Evolutionary conservation across 2,888 invertebrate species (phyloP).

Genomic region (Ichneumon xanthorius): DNA sequence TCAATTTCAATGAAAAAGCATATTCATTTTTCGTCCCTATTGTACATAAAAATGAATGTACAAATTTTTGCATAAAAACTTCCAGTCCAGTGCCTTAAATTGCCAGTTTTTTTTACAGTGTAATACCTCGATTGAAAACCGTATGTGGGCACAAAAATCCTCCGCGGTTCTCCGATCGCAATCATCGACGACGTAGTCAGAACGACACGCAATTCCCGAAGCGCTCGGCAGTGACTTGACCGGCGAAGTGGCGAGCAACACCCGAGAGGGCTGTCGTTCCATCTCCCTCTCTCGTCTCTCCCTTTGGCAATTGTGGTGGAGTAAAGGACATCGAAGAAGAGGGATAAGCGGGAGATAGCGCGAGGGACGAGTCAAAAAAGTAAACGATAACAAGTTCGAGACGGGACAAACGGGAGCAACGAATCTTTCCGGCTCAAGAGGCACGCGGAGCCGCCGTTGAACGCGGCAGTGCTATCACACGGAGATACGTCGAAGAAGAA

Average conservation of each 20-base stretch:
- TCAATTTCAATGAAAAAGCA: no score
- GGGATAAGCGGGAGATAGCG: slow-evolving; percentile 21
- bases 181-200: not conserved
- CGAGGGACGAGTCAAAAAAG: slow-evolving; percentile 30
- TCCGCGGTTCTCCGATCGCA: not conserved
- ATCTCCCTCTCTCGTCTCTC: not conserved
- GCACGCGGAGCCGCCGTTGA: slow-evolving; percentile 36
- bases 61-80: no score
- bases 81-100: no score
- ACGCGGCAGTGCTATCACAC: slow-evolving; percentile 14
- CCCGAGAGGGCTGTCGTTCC: not conserved
- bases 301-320: slow-evolving; percentile 10
- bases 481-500: slow-evolving; percentile 24
- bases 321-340: slow-evolving; percentile 24
- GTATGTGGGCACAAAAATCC: not conserved
- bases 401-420: slow-evolving; percentile 45
- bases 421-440: slow-evolving; percentile 55
- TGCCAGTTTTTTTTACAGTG: not conserved
- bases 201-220: slow-evolving; percentile 1
- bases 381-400: slow-evolving; percentile 41
- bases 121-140: slow-evolving; percentile 3
- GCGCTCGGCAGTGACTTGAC: not conserved
- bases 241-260: not conserved
- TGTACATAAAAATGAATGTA: no score
- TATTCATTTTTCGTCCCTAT: no score